Percentiles rank a stretch among this genome's conserved stretches.
Evolutionary conservation across 1,140 invertebrate genomes (phyloP).

Genomic region (Hylaeus anthracinus): DNA sequence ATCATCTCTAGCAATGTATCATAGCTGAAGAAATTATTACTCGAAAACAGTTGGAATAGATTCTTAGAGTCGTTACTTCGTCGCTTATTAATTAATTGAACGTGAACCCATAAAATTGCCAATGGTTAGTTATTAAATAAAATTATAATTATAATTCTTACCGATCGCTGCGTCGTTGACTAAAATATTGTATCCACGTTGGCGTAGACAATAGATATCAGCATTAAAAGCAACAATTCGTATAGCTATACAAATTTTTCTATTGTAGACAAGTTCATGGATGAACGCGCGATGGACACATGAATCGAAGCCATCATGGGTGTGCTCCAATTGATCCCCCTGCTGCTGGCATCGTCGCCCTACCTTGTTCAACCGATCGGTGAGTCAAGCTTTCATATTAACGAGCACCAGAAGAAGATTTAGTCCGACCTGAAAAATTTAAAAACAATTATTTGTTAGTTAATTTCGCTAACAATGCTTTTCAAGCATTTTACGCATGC

Average conservation of each 20-base stretch:
- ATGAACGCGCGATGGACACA: slow-evolving; percentile 55
- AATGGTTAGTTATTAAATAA: too few species aligned
- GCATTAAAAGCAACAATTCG: not conserved
- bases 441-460: too few species aligned
- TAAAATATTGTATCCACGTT: not conserved
- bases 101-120: too few species aligned
- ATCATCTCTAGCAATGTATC: too few species aligned
- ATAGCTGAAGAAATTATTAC: too few species aligned
- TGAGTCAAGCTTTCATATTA: slow-evolving; percentile 44
- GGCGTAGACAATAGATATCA: not conserved
- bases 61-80: too few species aligned
- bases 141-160: too few species aligned
- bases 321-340: slow-evolving; percentile 51
- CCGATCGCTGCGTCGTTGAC: not conserved
- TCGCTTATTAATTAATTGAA: too few species aligned
- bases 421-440: too few species aligned
- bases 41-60: too few species aligned
- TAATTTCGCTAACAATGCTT: too few species aligned
- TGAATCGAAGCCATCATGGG: slow-evolving; percentile 56
- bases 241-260: slow-evolving; percentile 34
- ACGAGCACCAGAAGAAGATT: not conserved
- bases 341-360: slow-evolving; percentile 48
- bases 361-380: slow-evolving; percentile 48
- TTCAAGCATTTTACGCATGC: too few species aligned
- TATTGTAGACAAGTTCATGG: slow-evolving; percentile 50